Evolutionary conservation across 2,797 vertebrate species (phyloP).

Genomic region (Clarias fuscus): DNA sequence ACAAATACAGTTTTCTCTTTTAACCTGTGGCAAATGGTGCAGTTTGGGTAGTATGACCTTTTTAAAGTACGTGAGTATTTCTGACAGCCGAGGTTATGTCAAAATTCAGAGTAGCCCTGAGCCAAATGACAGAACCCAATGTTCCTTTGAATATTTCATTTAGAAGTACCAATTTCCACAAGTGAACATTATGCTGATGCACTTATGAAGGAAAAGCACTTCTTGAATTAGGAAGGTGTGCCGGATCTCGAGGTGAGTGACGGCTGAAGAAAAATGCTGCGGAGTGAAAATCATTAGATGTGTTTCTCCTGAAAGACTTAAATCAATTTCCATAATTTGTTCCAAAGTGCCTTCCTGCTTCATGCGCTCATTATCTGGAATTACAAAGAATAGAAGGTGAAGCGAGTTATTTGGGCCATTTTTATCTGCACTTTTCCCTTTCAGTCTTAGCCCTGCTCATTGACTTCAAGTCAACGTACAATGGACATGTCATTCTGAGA

Average conservation of each 20-base stretch:
- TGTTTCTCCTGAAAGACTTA: slow-evolving; percentile 62
- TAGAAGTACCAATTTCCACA: slow-evolving; percentile 37
- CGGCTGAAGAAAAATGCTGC: slow-evolving; percentile 25
- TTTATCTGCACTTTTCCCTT: slow-evolving; percentile 25
- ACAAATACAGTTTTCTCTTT: not conserved
- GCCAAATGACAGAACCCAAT: not conserved
- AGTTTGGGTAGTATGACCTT: not conserved
- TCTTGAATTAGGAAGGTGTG: slow-evolving; percentile 30
- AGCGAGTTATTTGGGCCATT: slow-evolving; percentile 46
- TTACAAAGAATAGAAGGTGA: slow-evolving; percentile 48
- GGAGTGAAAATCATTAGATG: slow-evolving; percentile 43
- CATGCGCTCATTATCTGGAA: slow-evolving; percentile 57
- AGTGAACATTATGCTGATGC: slow-evolving; percentile 44
- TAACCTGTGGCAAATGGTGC: not conserved
- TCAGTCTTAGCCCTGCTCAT: not conserved
- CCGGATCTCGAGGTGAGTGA: slow-evolving; percentile 15
- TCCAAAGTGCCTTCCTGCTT: slow-evolving; percentile 59
- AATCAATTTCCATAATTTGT: slow-evolving; percentile 69
- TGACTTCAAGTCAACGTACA: not conserved
- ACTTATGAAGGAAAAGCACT: slow-evolving; percentile 38
- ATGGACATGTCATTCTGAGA: slow-evolving; percentile 6
- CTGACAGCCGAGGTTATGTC: not conserved
- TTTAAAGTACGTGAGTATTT: not conserved
- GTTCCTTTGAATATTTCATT: slow-evolving; percentile 31
- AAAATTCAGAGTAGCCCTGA: not conserved